A percentile compares a stretch with the other conserved stretches of the same genome.
phyloP scores from a whole-genome alignment of 2,888 invertebrate species.

The Drosophila subsilvestris region DNA sequence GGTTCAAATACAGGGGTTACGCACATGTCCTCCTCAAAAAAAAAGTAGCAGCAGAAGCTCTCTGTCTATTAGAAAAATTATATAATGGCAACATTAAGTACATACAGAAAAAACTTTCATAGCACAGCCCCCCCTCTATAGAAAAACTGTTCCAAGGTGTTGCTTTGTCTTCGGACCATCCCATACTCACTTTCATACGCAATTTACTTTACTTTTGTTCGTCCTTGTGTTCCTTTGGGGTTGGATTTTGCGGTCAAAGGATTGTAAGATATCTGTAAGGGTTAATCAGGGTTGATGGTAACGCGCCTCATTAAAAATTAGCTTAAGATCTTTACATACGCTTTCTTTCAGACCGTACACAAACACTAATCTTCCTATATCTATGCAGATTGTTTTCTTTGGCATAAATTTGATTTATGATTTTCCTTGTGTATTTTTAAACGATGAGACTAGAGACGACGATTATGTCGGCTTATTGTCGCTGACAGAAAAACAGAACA shows the following conservation, averaged over 20 bases:
- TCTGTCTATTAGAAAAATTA: constrained; percentile 44
- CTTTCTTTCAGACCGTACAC: constrained; percentile 10
- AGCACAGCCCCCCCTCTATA: constrained; percentile 29
- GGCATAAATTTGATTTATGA: constrained; percentile 76
- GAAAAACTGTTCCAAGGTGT: constrained; percentile 61
- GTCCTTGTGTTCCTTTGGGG: constrained; percentile 52
- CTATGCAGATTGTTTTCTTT: constrained; percentile 32
- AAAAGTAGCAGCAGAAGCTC: constrained; percentile 1
- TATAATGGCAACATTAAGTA: constrained; percentile 42
- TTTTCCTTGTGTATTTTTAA: constrained; percentile 63
- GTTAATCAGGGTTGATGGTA: constrained; percentile 24
- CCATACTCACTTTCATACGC: constrained; percentile 69
- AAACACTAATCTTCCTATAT: constrained; percentile 14
- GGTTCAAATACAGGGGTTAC: constrained; percentile 24
- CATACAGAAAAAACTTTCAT: constrained; percentile 27
- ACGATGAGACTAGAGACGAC: constrained; percentile 37
- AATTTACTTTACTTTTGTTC: constrained; percentile 63
- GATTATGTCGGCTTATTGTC: constrained; percentile 67
- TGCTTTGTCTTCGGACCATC: constrained; percentile 63
- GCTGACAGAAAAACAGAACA: constrained; percentile 60
- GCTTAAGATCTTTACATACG: constrained; percentile 36
- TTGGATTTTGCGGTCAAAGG: constrained; percentile 45
- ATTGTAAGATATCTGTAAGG: not conserved
- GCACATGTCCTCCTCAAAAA: constrained; percentile 29
- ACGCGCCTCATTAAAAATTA: constrained; percentile 36